phyloP scores from a whole-genome alignment of 2,888 invertebrate species.

The Parascotia fuliginaria region DNA sequence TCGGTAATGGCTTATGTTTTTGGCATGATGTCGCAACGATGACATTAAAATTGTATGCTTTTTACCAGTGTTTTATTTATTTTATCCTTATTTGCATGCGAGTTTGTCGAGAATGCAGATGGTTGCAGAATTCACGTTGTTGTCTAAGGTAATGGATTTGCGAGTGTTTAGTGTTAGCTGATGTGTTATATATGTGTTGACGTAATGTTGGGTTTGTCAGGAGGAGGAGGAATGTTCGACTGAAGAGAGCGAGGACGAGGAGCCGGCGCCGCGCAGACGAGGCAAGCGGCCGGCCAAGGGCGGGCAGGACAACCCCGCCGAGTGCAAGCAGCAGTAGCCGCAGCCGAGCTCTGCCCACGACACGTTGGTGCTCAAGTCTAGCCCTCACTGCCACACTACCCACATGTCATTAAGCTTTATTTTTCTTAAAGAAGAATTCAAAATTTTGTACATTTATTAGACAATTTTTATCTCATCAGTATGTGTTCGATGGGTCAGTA shows the following conservation, averaged over 20 bases:
- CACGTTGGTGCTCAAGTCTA: constrained; percentile 38
- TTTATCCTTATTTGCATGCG: constrained; percentile 74
- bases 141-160: constrained; percentile 44
- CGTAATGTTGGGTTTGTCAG: constrained; percentile 51
- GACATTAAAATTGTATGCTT: constrained; percentile 85
- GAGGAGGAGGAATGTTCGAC: constrained; percentile 83
- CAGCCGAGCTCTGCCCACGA: constrained; percentile 18
- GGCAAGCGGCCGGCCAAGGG: constrained; percentile 64
- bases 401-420: background rate
- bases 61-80: constrained; percentile 78
- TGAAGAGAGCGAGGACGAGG: constrained; percentile 87
- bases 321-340: constrained; percentile 90
- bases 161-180: background rate
- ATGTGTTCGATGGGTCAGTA: constrained; percentile 15
- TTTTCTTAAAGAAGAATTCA: constrained; percentile 1
- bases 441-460: background rate
- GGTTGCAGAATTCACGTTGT: constrained; percentile 79
- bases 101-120: constrained; percentile 67
- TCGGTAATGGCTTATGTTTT: constrained; percentile 76
- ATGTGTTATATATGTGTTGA: constrained; percentile 34
- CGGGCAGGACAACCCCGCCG: constrained; percentile 80
- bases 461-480: background rate
- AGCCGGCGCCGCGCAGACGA: constrained; percentile 75
- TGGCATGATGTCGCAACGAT: constrained; percentile 79
- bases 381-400: constrained; percentile 29